These are phyloP conservation scores for Aphidoletes aphidimyza DNA, from an alignment of 2,888 invertebrate species.

Conservation along the genomic window DNA sequence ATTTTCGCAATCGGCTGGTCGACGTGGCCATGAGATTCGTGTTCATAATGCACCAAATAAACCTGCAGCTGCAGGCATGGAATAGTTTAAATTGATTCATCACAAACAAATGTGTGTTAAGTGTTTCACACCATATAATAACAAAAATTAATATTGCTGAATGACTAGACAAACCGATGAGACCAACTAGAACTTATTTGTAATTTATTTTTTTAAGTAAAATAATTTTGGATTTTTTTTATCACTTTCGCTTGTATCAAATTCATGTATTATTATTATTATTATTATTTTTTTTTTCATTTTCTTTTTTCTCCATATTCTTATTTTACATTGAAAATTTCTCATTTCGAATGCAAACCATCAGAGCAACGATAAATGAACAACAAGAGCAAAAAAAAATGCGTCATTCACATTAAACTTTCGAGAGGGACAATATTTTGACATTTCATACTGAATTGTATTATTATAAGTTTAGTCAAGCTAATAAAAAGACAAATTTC, in stretches of 20 bases:
- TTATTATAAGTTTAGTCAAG: background rate
- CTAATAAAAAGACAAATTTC: background rate
- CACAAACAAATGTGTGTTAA: too few species aligned
- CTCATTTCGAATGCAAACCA: too few species aligned
- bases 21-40: slow-evolving; percentile 47
- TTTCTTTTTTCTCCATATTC: too few species aligned
- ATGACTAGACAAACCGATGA: too few species aligned
- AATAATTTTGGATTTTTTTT: too few species aligned
- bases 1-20: slow-evolving; percentile 51
- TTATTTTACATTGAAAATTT: background rate
- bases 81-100: background rate
- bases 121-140: too few species aligned
- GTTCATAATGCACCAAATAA: slow-evolving; percentile 45
- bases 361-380: background rate
- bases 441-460: background rate
- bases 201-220: too few species aligned
- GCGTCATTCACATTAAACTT: slow-evolving; percentile 35
- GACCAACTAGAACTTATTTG: too few species aligned
- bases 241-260: too few species aligned
- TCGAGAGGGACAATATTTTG: slow-evolving; percentile 26
- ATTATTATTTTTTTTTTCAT: too few species aligned
- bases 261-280: too few species aligned
- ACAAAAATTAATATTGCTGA: too few species aligned
- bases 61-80: background rate
- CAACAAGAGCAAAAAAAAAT: background rate